Base-by-base conservation (phyloP, 1,140 invertebrate species). In the Drosophila santomea region DNA sequence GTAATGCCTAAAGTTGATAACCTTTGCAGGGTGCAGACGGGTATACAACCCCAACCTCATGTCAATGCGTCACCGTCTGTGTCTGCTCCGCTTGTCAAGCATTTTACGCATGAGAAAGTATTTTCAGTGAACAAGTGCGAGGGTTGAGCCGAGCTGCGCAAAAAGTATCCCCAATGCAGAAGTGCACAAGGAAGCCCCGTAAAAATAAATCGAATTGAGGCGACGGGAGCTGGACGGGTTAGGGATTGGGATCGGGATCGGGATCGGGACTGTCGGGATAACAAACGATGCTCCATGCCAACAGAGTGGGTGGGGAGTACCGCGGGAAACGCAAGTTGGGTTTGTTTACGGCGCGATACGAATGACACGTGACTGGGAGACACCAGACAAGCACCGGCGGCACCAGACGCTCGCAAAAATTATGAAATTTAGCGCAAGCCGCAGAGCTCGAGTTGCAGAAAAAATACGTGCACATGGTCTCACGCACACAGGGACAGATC, bases 61-160 rank as follows among this genome's bases (percentile, higher is more conserved):
- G 64, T 58, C 50, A 64, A 80, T 83, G 75, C 75, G 61, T 79
- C 75, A 75, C 68, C 76, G 75, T 89, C 83, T 64, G 62, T 76
- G 83, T 63, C 71, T 72, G 82, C 72, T 54, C 71, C 67, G 83
- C 73, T 80, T 88, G 84, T 78, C 79, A 80, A 78, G 84, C 77
- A 89, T 88, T 89, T 89, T 80, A 89, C 84, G 77, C 84, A 89
- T 89, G 84, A 89, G 84, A 89, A 89, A 89, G 73, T 89, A 89
- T 89, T 89, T 89, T 78, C 84, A 89, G 84, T 59, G 89, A 89
- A 84, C 84, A 88, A 89, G 76, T 74, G 62, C 48, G 59, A 54
- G 71, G 75, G 68, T 52, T 48, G 47, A 48, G 38, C 58, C 11
- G 25, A 20, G 44, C 44, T 35, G 55, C 14, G 43, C n/a, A 62